Evolutionary conservation across 37 sponge, comb jelly and placozoan species (phyloP), one percentile per base, ranked within the genome.

Genomic region (Halichondria panicea): DNA sequence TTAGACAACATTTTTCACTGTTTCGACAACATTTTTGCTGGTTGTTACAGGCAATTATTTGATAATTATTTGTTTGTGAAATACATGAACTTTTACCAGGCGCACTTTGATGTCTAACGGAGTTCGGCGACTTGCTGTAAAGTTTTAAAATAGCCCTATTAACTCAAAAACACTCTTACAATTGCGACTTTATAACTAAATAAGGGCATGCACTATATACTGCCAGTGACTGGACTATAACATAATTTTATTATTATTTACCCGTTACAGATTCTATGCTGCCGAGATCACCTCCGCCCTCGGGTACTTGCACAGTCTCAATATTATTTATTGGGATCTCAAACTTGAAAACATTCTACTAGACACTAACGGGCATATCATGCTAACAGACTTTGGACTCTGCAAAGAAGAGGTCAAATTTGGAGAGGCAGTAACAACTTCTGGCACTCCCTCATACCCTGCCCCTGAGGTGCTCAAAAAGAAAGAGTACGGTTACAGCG

Each of bases 381-480:
- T 86, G 13, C 74, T 97, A 31, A 97, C 94, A 4, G 98, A 93
- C 67, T 97, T 97, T 83, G 98, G 98, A 1, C 79, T 97, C 27
- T 93, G 98, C 68, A 97, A 97, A 68, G 94, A 93, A 78, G 71
- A 91, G 55, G 62, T 97, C 28, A 82, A 81, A 37, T 74, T 46
- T 27, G 87, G 85, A 24, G 88, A 85, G 43, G 94, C 98, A 0
- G 94, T 94, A 2, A 84, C 81, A 33, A 97, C 94, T 9, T 97
- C 94, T 74, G 98, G 98, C 15, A 93, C 98, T 1, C 98, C 98
- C 0, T 94, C 93, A 73, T 97, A 97, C 46, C 92, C 94, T 24
- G 98, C 98, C 13, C 98, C 98, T 15, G 98, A 97, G 74, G 98
- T 97, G 27, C 86, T 97, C 5, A 64, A 83, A 55, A 93, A 97